Evolutionary conservation across 92 coral and sea anemone genomes (phyloP), one percentile per base, ranked within the genome.

Genomic region (Bergia sp.): DNA sequence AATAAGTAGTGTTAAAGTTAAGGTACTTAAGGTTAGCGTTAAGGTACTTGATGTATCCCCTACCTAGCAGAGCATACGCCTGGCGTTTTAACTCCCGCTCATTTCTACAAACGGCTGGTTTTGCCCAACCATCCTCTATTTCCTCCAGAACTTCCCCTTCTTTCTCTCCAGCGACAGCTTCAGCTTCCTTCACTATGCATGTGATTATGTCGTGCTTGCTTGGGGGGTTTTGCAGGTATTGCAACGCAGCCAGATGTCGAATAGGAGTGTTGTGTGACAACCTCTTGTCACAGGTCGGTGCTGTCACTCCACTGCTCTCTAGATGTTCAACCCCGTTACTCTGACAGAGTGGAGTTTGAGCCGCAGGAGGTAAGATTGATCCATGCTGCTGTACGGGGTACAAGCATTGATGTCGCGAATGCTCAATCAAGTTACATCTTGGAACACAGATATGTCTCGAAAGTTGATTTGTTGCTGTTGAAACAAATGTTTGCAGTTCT

Each of bases 161-260:
- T 16, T 45, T 84, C 87, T 71, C 64, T 47, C 65, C 66, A 44
- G 37, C 7, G 44, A 36, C 65, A 44, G 65, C 50, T 36, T 84
- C 87, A 7, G 66, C 21, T 45, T 84, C 64, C 37, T 16, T 84
- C 23, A 84, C 87, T 8, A 67, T 71, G 64, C 79, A 84, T 66
- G 77, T 47, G 87, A 84, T 73, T 29, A 74, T 37, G 36, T 71
- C 79, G 78, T 84, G 53, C 74, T 43, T 84, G 66, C 79, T 84
- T 3, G 79, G 87, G 38, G 87, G 87, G 43, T 71, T 84, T 66
- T 84, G 87, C 79, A 69, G 55, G 79, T 84, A 84, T 20, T 69
- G 87, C 45, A 84, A 67, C 79, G 87, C 78, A 13, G 87, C 87
- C 13, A 84, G 87, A 20, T 84, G 87, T 44, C 87, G 87, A 84